Conservation (phyloP, 53 echinoderm and acorn worm genomes). For the Echinometra lucunter region DNA sequence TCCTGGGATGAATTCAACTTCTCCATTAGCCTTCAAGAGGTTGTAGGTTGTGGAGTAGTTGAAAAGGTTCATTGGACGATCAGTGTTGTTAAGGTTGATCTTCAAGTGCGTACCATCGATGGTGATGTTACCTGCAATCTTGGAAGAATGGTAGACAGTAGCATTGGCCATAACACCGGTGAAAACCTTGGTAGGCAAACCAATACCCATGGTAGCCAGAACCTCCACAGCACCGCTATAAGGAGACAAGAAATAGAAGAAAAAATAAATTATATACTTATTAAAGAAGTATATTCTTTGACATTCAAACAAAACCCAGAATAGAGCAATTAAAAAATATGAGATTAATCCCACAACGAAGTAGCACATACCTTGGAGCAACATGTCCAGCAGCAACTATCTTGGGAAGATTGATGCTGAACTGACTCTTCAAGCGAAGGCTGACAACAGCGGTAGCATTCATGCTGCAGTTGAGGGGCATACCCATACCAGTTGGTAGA, state of each 20-base stretch:
- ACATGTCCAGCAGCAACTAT: slow-evolving; percentile 82
- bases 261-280: background rate
- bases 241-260: background rate
- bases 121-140: slow-evolving; percentile 91
- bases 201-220: slow-evolving; percentile 88
- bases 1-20: slow-evolving; percentile 79
- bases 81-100: slow-evolving; percentile 91
- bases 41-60: slow-evolving; percentile 92
- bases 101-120: slow-evolving; percentile 84
- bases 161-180: slow-evolving; percentile 89
- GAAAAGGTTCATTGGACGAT: slow-evolving; percentile 87
- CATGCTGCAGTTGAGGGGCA: slow-evolving; percentile 93
- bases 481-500: slow-evolving; percentile 92
- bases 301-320: background rate
- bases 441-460: slow-evolving; percentile 88
- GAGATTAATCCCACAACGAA: background rate
- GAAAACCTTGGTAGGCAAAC: slow-evolving; percentile 79
- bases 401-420: slow-evolving; percentile 80
- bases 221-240: slow-evolving; percentile 85
- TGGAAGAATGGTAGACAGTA: slow-evolving; percentile 90
- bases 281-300: background rate
- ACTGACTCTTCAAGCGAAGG: slow-evolving; percentile 82
- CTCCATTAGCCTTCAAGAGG: slow-evolving; percentile 81
- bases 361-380: slow-evolving; percentile 78
- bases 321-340: background rate